These are phyloP conservation scores for Hypolimnas misippus DNA, from an alignment of 2,888 invertebrate genomes.

Conservation along the genomic window DNA sequence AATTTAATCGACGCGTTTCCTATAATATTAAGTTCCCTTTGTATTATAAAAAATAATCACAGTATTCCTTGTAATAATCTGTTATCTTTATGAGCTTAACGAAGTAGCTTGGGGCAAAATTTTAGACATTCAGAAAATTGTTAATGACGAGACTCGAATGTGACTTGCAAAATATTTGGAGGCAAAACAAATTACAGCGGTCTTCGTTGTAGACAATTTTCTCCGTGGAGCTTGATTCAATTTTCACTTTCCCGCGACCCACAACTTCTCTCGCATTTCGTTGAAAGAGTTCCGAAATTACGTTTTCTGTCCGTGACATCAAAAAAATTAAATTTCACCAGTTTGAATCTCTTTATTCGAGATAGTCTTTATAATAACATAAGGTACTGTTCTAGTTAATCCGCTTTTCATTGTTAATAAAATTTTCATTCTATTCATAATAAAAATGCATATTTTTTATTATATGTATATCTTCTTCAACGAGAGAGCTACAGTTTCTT, in stretches of 20 bases:
- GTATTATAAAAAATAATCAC: too few relatives aligned
- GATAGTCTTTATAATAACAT: constrained; percentile 9
- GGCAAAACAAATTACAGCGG: constrained; percentile 11
- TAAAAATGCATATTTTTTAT: too few relatives aligned
- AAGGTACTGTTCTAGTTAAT: neutral
- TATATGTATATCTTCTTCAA: too few relatives aligned
- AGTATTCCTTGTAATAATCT: neutral
- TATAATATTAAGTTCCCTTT: too few relatives aligned
- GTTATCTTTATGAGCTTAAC: neutral
- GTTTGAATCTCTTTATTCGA: constrained; percentile 22
- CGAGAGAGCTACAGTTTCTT: too few relatives aligned
- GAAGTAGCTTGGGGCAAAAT: neutral
- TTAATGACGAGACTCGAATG: constrained; percentile 5
- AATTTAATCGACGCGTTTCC: too few relatives aligned
- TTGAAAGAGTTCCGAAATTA: constrained; percentile 37
- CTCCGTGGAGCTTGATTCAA: constrained; percentile 30
- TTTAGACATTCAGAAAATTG: neutral
- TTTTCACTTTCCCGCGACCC: constrained; percentile 33
- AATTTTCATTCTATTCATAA: neutral
- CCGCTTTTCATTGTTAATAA: neutral
- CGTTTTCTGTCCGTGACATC: constrained; percentile 36
- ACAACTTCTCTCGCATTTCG: constrained; percentile 29
- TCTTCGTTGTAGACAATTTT: constrained; percentile 24
- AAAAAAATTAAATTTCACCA: constrained; percentile 35
- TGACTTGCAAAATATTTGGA: constrained; percentile 20